These are phyloP conservation scores for Zootoca vivipara DNA, from an alignment of 2,113 vertebrate genomes.

Conservation along the genomic window DNA sequence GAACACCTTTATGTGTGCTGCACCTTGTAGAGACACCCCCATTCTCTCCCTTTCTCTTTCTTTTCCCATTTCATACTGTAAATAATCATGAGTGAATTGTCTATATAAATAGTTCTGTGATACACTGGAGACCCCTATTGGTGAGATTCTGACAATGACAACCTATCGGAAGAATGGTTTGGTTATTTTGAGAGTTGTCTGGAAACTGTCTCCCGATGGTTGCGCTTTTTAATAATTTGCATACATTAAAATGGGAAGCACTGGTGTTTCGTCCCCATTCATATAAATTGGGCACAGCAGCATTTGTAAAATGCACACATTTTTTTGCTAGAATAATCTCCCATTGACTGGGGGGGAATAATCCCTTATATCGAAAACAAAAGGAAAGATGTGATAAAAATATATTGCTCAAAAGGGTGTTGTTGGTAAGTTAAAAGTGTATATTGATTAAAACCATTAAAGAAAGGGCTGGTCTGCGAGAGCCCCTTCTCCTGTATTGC, in stretches of 20 bases:
- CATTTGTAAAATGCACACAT: slow-evolving; percentile 7
- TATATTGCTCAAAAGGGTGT: neutral
- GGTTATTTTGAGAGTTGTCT: neutral
- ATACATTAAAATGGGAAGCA: slow-evolving; percentile 19
- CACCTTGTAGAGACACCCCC: slow-evolving; percentile 50
- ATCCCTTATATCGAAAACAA: neutral
- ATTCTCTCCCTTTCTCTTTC: slow-evolving; percentile 23
- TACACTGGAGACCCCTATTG: slow-evolving; percentile 95
- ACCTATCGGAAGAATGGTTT: neutral
- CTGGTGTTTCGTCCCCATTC: slow-evolving; percentile 13
- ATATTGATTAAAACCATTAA: neutral
- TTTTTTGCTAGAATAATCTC: neutral
- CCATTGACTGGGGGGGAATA: neutral
- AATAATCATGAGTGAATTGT: slow-evolving; percentile 66
- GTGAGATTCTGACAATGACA: slow-evolving; percentile 51
- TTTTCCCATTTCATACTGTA: slow-evolving; percentile 60
- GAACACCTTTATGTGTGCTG: slow-evolving; percentile 50
- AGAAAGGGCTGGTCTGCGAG: too few species aligned
- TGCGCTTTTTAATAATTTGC: neutral
- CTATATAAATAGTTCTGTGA: slow-evolving; percentile 74
- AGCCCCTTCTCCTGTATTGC: too few species aligned
- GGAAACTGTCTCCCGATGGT: neutral
- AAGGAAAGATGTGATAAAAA: slow-evolving; percentile 19
- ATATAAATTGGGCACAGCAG: neutral
- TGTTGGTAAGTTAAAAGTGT: neutral